These are phyloP conservation scores for Paratrypauchen microcephalus DNA, from an alignment of 2,797 vertebrate species.

Conservation along the genomic window DNA sequence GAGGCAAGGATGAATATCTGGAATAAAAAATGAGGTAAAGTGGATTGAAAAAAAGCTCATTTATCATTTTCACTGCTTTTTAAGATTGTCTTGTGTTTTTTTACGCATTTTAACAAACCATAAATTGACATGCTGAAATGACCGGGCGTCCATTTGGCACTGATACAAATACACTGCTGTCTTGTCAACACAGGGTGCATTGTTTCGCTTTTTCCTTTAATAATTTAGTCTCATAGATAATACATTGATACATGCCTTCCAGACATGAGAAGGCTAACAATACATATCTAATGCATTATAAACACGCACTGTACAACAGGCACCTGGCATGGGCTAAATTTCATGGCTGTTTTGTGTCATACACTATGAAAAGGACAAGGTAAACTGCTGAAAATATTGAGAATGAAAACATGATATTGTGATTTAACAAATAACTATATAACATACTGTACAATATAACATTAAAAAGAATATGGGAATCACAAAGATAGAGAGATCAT, in stretches of 20 bases:
- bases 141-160: slow-evolving; percentile 33
- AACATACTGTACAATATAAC: too few species aligned
- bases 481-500: too few species aligned
- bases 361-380: slow-evolving; percentile 50
- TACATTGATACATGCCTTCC: slow-evolving; percentile 67
- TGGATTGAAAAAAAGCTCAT: slow-evolving; percentile 18
- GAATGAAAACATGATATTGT: neutral
- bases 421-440: too few species aligned
- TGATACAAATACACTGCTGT: slow-evolving; percentile 26
- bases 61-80: slow-evolving; percentile 6
- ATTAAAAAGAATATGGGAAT: too few species aligned
- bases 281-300: slow-evolving; percentile 69
- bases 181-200: slow-evolving; percentile 69
- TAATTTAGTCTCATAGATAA: slow-evolving; percentile 76
- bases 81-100: slow-evolving; percentile 6
- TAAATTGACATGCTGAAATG: slow-evolving; percentile 2
- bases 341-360: slow-evolving; percentile 51
- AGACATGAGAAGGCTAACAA: slow-evolving; percentile 73
- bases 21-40: slow-evolving; percentile 20
- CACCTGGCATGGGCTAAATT: slow-evolving; percentile 8
- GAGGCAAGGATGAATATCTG: slow-evolving; percentile 41
- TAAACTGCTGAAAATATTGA: slow-evolving; percentile 27
- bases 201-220: slow-evolving; percentile 67
- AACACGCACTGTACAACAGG: slow-evolving; percentile 35
- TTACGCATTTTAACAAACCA: slow-evolving; percentile 22